Conservation (phyloP, 2,888 invertebrate species). For the Apocheima hispidaria region DNA sequence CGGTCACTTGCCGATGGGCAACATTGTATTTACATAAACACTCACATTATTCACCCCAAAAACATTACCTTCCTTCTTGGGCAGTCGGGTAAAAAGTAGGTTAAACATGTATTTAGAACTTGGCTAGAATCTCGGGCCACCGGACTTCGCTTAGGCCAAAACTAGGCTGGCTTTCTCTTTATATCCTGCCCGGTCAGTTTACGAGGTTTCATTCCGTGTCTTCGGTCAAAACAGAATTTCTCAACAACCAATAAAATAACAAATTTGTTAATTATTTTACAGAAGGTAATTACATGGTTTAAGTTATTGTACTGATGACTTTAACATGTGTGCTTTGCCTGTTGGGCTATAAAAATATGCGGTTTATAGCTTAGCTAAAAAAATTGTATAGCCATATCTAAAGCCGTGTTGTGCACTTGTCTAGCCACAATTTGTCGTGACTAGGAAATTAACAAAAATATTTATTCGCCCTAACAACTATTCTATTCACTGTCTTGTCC, state of each 20-base stretch:
- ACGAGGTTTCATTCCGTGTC: constrained; percentile 3
- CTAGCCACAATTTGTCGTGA: constrained; percentile 28
- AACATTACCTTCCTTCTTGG: too few relatives aligned
- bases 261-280: background rate
- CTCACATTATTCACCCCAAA: too few relatives aligned
- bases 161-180: constrained; percentile 18
- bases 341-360: constrained; percentile 3
- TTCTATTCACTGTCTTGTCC: constrained; percentile 4
- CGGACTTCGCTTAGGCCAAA: constrained; percentile 10
- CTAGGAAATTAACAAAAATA: constrained; percentile 25
- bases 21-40: too few relatives aligned
- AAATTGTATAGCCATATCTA: background rate
- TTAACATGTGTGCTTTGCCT: background rate
- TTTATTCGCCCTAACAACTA: constrained; percentile 16
- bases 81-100: constrained; percentile 12
- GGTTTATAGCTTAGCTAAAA: constrained; percentile 5
- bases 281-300: background rate
- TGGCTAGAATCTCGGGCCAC: constrained; percentile 6
- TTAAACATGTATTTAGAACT: constrained; percentile 2
- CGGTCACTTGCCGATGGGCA: too few relatives aligned
- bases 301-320: constrained; percentile 1
- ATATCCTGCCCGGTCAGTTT: constrained; percentile 11
- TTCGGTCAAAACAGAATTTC: constrained; percentile 11
- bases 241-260: background rate
- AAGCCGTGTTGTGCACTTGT: constrained; percentile 8